These are phyloP conservation scores for Phallusia fumigata DNA, from an alignment of 23 tunicate genomes.

Conservation along the genomic window DNA sequence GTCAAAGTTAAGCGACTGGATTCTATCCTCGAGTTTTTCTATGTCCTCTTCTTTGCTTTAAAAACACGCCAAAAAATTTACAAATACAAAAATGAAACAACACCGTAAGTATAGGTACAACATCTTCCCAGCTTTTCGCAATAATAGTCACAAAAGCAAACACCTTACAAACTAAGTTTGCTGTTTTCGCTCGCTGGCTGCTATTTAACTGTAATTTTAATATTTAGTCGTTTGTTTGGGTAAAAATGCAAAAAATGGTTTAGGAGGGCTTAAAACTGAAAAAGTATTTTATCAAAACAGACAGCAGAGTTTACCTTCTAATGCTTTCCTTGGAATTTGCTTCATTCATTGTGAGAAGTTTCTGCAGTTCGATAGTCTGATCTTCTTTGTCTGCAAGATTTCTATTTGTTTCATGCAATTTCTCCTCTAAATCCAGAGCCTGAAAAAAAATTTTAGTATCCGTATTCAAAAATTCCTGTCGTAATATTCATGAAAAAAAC, in stretches of 20 bases:
- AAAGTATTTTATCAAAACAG: background rate
- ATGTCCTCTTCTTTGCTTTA: slow-evolving; percentile 56
- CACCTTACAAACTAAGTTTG: too few relatives aligned
- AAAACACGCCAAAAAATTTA: too few relatives aligned
- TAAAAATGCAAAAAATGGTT: too few relatives aligned
- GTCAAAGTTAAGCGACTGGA: slow-evolving; percentile 20
- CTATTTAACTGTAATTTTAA: too few relatives aligned
- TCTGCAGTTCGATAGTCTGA: slow-evolving; percentile 12
- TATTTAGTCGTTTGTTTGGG: background rate
- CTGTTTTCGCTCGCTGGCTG: too few relatives aligned
- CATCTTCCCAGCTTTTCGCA: too few relatives aligned
- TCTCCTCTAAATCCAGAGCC: slow-evolving; percentile 8
- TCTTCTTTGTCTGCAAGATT: background rate
- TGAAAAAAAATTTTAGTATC: background rate
- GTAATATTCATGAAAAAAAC: too few relatives aligned
- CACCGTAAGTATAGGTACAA: too few relatives aligned
- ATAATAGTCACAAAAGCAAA: too few relatives aligned
- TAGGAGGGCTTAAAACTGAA: background rate
- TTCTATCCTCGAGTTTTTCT: slow-evolving; percentile 37
- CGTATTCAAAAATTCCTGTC: too few relatives aligned
- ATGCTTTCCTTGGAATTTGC: slow-evolving; percentile 32
- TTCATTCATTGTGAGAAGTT: slow-evolving; percentile 28
- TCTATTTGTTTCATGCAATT: background rate
- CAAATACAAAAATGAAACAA: background rate
- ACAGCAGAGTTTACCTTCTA: slow-evolving; percentile 37